Conservation (phyloP, 2,797 vertebrate genomes). For the Artibeus lituratus region DNA sequence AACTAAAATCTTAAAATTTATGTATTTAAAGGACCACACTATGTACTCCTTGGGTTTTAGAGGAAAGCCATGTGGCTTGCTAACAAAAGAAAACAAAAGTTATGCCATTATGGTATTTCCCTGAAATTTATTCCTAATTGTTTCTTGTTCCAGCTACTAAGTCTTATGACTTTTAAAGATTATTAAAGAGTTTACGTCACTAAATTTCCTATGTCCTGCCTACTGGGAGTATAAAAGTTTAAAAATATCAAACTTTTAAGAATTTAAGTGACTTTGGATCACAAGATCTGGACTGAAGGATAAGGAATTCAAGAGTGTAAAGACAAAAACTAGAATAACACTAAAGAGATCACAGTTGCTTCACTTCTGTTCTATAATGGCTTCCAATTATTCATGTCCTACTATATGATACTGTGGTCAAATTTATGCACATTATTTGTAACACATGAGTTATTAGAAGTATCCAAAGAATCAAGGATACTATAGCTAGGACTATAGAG, state of each 20-base stretch:
- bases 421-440: neutral
- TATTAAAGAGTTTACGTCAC: slow-evolving; percentile 73
- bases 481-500: neutral
- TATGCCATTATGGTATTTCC: slow-evolving; percentile 77
- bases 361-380: neutral
- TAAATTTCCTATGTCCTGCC: slow-evolving; percentile 66
- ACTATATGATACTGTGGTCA: neutral
- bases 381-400: neutral
- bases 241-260: slow-evolving; percentile 68
- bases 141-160: slow-evolving; percentile 45
- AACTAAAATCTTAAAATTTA: slow-evolving; percentile 69
- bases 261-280: slow-evolving; percentile 63
- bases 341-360: neutral
- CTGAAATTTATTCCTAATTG: slow-evolving; percentile 61
- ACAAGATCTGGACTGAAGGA: slow-evolving; percentile 44
- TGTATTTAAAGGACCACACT: neutral
- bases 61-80: slow-evolving; percentile 76
- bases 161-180: slow-evolving; percentile 73
- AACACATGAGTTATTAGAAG: neutral
- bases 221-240: slow-evolving; percentile 65
- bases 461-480: neutral
- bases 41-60: slow-evolving; percentile 78
- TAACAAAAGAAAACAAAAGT: slow-evolving; percentile 72
- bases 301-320: slow-evolving; percentile 30
- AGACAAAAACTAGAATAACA: neutral